Base-by-base conservation (phyloP, 2,113 vertebrate species). In the Anhinga anhinga region DNA sequence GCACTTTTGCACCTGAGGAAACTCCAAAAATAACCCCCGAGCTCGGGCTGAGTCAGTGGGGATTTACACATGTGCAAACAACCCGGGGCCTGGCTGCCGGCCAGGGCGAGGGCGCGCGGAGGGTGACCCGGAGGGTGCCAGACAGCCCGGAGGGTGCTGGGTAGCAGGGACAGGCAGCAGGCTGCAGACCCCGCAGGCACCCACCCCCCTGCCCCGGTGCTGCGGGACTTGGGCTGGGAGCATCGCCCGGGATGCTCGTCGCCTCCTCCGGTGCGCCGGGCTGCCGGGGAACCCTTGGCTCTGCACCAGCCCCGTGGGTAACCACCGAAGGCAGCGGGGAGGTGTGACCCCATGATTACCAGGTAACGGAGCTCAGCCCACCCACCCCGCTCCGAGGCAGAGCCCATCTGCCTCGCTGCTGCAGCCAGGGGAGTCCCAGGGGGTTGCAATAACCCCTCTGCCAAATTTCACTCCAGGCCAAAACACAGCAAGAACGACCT, bases 231-330 rank as follows among this genome's bases (percentile, higher is more conserved):
- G 0, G 23, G 79, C 70, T 32, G 62, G 34, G 26, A 36, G 45
- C 45, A 5, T 11, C 2, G 15, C 45, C 8, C 1, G 25, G 32
- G 36, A 9, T 55, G 53, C 55, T 40, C 40, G 1, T 18, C 17
- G 3, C 16, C 61, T 21, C 27, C 42, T 23, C 22, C 2, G 4
- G n/a, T 4, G 22, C 44, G 5, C 16, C 1, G 1, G 30, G 50
- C 25, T 56, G 23, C 42, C 1, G 6, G 29, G 66, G n/a, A 40
- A 34, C 45, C 73, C 21, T 42, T 14, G 45, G 38, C 44, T 44
- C 45, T 15, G 34, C 65, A 53, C 34, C 23, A 7, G 40, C 66
- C 76, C 73, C 74, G 14, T 38, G 3, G 3, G 3, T 7, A 26
- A 11, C 29, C 42, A 25, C 42, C 17, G 1, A 26, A 23, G 52